Conservation (phyloP, 2,797 vertebrate species). For the Epinephelus malabaricus region DNA sequence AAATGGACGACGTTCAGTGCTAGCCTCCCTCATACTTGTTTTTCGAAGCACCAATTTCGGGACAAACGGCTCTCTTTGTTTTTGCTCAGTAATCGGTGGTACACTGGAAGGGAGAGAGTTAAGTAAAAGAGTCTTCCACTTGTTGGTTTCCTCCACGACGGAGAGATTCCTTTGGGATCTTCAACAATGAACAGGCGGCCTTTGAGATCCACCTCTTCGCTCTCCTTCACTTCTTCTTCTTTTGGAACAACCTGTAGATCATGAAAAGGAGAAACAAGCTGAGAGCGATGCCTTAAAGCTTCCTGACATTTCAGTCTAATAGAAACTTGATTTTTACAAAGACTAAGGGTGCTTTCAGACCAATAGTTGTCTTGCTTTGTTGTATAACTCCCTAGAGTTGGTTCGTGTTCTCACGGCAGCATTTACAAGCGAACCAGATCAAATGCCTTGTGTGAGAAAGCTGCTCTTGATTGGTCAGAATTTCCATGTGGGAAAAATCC, state of each 20-base stretch:
- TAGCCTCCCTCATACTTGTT: conserved; percentile 50
- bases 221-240: conserved; percentile 82
- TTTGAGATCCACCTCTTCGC: conserved; percentile 43
- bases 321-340: background rate
- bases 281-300: conserved; percentile 64
- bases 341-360: too few relatives aligned
- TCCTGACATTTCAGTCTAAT: background rate
- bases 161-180: conserved; percentile 57
- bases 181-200: conserved; percentile 53
- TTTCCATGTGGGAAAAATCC: too few relatives aligned
- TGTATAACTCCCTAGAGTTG: too few relatives aligned
- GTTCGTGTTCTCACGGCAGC: too few relatives aligned
- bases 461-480: too few relatives aligned
- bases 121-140: conserved; percentile 67
- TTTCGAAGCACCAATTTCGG: conserved; percentile 76
- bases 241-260: conserved; percentile 83
- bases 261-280: conserved; percentile 56
- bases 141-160: conserved; percentile 56
- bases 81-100: conserved; percentile 74
- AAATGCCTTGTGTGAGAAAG: too few relatives aligned
- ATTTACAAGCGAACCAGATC: too few relatives aligned
- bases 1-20: conserved; percentile 57
- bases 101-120: conserved; percentile 58
- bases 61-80: conserved; percentile 59
- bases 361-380: too few relatives aligned